phyloP scores from a whole-genome alignment of 1,140 invertebrate species.

The Medauroidea extradentata region DNA sequence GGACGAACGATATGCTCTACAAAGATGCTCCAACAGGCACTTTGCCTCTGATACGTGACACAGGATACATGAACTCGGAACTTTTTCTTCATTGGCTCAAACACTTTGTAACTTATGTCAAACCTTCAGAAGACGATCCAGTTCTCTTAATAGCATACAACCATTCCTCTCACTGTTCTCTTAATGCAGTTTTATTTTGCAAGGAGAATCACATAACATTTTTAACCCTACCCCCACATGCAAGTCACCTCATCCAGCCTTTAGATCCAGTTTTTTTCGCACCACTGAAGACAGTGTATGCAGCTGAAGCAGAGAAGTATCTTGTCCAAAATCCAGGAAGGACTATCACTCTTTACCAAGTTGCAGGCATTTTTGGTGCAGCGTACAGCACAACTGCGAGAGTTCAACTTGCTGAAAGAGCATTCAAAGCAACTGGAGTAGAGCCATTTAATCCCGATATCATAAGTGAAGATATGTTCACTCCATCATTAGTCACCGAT shows the following conservation, averaged over 20 bases:
- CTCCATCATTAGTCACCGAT: too few species aligned
- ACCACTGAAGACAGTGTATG: too few species aligned
- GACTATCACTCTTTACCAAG: too few species aligned
- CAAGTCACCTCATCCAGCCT: not conserved
- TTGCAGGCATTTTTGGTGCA: too few species aligned
- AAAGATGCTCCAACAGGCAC: not conserved
- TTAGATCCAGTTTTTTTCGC: not conserved
- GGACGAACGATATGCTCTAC: not conserved
- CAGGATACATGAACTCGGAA: not conserved
- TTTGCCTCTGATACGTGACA: not conserved
- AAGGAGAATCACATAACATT: conserved; percentile 2
- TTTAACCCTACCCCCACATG: conserved; percentile 1
- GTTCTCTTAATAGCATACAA: not conserved
- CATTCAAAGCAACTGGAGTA: too few species aligned
- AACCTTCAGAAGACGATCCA: not conserved
- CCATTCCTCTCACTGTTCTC: not conserved
- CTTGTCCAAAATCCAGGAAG: too few species aligned
- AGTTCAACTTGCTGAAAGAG: too few species aligned
- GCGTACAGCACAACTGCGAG: too few species aligned
- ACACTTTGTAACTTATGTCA: not conserved
- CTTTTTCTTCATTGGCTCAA: not conserved
- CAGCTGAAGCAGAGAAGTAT: too few species aligned
- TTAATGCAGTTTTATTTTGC: not conserved
- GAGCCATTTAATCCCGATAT: too few species aligned
- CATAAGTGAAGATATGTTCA: too few species aligned